Evolutionary conservation across 2,113 vertebrate genomes (phyloP).

Genomic region (Baryphthengus martii): DNA sequence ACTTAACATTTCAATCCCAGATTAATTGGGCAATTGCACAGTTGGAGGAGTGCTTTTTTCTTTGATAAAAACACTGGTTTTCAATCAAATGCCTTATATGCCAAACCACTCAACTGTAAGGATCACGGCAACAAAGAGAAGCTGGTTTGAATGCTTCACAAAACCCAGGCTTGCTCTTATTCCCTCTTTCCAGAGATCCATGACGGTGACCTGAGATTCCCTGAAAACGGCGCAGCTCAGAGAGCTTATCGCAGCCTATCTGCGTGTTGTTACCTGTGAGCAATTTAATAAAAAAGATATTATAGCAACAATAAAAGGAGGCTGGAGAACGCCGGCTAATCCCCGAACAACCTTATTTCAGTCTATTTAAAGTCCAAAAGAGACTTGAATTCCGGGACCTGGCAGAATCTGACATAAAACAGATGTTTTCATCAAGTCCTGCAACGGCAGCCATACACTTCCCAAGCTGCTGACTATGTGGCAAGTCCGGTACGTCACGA

Average conservation of each 20-base stretch:
- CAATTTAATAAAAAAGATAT: conserved; percentile 52
- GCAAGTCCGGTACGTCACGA: not conserved
- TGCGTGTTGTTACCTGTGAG: conserved; percentile 4
- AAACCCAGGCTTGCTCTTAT: not conserved
- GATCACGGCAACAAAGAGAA: not conserved
- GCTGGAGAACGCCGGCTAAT: conserved; percentile 18
- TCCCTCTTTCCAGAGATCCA: not conserved
- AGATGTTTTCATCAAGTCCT: conserved; percentile 9
- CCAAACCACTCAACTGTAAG: not conserved
- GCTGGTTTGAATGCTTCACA: not conserved
- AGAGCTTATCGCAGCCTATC: not conserved
- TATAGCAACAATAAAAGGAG: conserved; percentile 12
- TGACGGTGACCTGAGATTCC: not conserved
- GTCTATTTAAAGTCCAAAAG: conserved; percentile 44
- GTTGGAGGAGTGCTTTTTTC: not conserved
- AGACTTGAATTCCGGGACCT: not conserved
- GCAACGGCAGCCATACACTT: not conserved
- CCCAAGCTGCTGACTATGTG: not conserved
- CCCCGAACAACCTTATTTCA: conserved; percentile 41
- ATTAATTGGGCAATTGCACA: conserved; percentile 5
- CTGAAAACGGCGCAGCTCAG: not conserved
- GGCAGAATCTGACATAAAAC: conserved; percentile 3
- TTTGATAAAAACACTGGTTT: conserved; percentile 17
- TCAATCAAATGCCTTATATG: not conserved
- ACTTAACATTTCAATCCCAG: not conserved